Percentiles rank a stretch among this genome's conserved stretches.
Evolutionary conservation across 2,797 vertebrate genomes (phyloP).

Genomic region (Chelon auratus): DNA sequence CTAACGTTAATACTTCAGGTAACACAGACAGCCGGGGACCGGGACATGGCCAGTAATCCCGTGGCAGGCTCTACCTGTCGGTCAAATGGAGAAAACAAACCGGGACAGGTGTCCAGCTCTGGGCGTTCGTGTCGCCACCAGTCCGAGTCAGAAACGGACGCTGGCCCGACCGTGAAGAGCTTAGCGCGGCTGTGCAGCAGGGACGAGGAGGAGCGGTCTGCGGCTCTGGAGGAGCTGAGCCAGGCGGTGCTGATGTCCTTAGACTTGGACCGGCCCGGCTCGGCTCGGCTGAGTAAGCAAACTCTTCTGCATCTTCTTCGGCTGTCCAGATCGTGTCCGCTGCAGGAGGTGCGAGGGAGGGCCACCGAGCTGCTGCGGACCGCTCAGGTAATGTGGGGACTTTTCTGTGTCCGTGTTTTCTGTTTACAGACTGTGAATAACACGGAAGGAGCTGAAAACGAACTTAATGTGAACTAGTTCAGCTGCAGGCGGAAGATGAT

Average conservation of each 20-base stretch:
- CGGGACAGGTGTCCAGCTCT: slow-evolving; percentile 16
- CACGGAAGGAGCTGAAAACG: neutral
- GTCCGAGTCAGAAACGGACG: slow-evolving; percentile 63
- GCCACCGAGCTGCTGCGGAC: slow-evolving; percentile 72
- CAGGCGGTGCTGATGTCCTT: slow-evolving; percentile 61
- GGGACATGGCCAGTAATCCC: slow-evolving; percentile 56
- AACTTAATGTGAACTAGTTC: neutral
- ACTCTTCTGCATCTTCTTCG: slow-evolving; percentile 78
- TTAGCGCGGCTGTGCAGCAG: slow-evolving; percentile 77
- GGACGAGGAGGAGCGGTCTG: slow-evolving; percentile 71
- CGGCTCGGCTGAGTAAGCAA: slow-evolving; percentile 56
- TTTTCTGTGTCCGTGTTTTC: too few relatives aligned
- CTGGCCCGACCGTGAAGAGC: slow-evolving; percentile 47
- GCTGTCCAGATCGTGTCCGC: slow-evolving; percentile 78
- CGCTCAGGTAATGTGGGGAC: slow-evolving; percentile 71
- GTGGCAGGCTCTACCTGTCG: slow-evolving; percentile 7
- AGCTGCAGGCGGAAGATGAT: neutral
- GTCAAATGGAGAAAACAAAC: slow-evolving; percentile 39
- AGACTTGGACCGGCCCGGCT: slow-evolving; percentile 48
- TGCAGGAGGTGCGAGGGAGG: slow-evolving; percentile 69
- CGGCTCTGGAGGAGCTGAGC: slow-evolving; percentile 77
- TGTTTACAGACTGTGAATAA: neutral
- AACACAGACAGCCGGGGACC: slow-evolving; percentile 23
- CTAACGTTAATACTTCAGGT: slow-evolving; percentile 25
- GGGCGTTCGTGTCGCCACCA: slow-evolving; percentile 20